phyloP scores from a whole-genome alignment of 2,888 invertebrate genomes.

The Odontomyia ornata region DNA sequence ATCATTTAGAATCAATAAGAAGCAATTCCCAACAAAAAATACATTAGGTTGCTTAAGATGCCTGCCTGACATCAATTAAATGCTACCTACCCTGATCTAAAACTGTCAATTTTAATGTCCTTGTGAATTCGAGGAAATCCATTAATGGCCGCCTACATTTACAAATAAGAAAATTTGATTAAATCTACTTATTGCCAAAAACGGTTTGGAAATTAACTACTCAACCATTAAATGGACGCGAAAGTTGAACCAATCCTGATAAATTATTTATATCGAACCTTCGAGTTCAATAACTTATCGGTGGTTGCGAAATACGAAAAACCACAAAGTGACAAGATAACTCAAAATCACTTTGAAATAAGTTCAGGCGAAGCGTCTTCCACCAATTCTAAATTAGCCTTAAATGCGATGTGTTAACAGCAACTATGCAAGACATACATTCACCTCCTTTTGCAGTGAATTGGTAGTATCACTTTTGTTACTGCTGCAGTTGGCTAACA shows the following conservation, averaged over 20 bases:
- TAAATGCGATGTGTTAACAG: not conserved
- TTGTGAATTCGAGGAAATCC: too few species aligned
- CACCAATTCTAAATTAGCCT: not conserved
- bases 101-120: too few species aligned
- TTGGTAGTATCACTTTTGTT: not conserved
- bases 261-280: not conserved
- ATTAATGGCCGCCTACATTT: too few species aligned
- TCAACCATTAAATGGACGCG: too few species aligned
- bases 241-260: not conserved
- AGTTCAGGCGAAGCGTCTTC: not conserved
- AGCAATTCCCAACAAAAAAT: too few species aligned
- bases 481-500: slow-evolving; percentile 14
- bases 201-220: too few species aligned
- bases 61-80: too few species aligned
- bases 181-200: too few species aligned
- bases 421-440: not conserved
- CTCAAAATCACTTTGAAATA: not conserved
- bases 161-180: too few species aligned
- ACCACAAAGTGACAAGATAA: not conserved
- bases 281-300: not conserved
- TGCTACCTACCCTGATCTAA: too few species aligned
- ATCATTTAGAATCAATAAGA: too few species aligned
- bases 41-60: too few species aligned
- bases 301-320: not conserved
- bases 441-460: not conserved